Evolutionary conservation across 1,140 invertebrate species (phyloP), one percentile per base, ranked within the genome.

Genomic region (Piezodorus guildinii): DNA sequence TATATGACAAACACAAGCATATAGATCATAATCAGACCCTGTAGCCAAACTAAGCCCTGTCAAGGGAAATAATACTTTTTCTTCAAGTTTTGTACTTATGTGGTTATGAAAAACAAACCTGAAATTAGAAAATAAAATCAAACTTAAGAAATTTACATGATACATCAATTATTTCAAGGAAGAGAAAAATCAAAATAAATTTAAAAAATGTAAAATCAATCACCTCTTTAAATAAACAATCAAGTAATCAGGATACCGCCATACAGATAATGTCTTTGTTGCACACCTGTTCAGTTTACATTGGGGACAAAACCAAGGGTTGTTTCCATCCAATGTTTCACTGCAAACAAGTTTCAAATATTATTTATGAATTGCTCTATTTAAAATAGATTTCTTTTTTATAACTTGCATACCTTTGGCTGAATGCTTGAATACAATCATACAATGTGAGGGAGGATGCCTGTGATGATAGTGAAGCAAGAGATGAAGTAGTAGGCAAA

Each of bases 221-320:
- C 72, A 85, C 83, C 84, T 78, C 75, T 87, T 86, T 46, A 87
- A 75, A 72, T 86, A 85, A 44, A 87, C 80, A 71, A 87, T 85
- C 9, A 87, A 77, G 69, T 80, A 85, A 73, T 85, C 82, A 9
- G 85, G 84, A 72, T 82, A 85, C 67, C 81, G 76, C 77, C 84
- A 85, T 58, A 87, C 80, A 12, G 82, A 81, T 52, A 87, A 76
- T 10, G 83, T 85, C 72, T 86, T 86, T 27, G 81, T 85, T 12
- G 85, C 85, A 73, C 81, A 81, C 68, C 84, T 83, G 69, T 85
- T 85, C 64, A 76, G 76, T 68, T 81, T 75, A 70, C 85, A 87
- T 62, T 77, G 77, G 9, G 84, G 83, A 74, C 85, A 86, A 73
- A 78, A 85, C 85, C 85, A 87, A 19, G 83, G 84, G 75, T 86